Conservation (phyloP, 2,113 vertebrate genomes). For the Tapirus terrestris region DNA sequence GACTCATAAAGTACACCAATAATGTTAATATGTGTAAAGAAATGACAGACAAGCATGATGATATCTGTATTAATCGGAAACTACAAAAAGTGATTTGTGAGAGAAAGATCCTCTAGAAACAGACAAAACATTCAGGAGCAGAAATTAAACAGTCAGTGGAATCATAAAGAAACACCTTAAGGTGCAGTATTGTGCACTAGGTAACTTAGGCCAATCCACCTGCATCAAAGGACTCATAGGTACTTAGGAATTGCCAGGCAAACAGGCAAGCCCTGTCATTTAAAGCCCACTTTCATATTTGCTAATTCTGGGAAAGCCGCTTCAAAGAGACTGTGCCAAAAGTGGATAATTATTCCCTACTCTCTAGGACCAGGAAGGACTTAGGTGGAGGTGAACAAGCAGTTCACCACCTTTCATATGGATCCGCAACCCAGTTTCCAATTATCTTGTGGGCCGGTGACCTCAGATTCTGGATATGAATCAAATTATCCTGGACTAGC, state of each 20-base stretch:
- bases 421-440: not conserved
- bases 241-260: not conserved
- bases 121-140: not conserved
- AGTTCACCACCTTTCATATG: not conserved
- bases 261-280: not conserved
- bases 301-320: not conserved
- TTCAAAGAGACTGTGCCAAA: not conserved
- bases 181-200: not conserved
- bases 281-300: not conserved
- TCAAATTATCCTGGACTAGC: not conserved
- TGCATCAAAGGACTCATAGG: not conserved
- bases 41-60: slow-evolving; percentile 1
- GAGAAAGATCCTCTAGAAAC: not conserved
- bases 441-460: not conserved
- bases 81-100: not conserved
- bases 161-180: not conserved
- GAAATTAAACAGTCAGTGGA: not conserved
- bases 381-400: not conserved
- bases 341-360: not conserved
- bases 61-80: not conserved
- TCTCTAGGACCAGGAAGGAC: not conserved
- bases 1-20: not conserved
- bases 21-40: not conserved
- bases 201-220: not conserved
- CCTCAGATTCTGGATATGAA: not conserved